Evolutionary conservation across 2,888 invertebrate genomes (phyloP), one percentile per base, ranked within the genome.

Genomic region (Galerucella nymphaeae): DNA sequence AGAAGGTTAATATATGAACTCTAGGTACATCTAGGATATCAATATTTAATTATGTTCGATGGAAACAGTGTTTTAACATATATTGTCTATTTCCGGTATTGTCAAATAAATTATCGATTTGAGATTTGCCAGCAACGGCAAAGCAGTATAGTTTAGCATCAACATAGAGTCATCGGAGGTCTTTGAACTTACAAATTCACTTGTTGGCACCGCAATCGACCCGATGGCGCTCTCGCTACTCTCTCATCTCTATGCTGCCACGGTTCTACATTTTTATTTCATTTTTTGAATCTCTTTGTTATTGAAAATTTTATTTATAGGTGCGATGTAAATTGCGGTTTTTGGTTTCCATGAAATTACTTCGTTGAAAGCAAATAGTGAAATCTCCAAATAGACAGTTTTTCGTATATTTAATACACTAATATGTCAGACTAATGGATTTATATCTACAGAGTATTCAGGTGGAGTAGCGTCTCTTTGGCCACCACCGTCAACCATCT

Each of bases 101-200:
- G 68, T 70, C 67, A 76, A 73, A 76, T 73, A 66, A 70, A 64
- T 74, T 75, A 77, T 77, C 68, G 77, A 77, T 76, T 73, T 76
- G 65, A 75, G 73, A 76, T 75, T 78, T 71, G 75, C 75, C 10
- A 62, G 30, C 14, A 30, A 30, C 38, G 20, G 23, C 9, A 42
- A 62, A 16, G 42, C 42, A 16, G 41, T 18, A 62, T 10, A 42
- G 42, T 41, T 18, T 18, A 41, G 18, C 11, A 6, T 11, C 18
- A 41, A 18, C 11, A 6, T 11, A 75, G 74, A 77, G 77, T 75
- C 75, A 76, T 66, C 63, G 42, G 74, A 70, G 77, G 75, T 78
- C 77, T 76, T 76, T 76, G 78, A 78, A 76, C 76, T 70, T 72
- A 70, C 73, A 72, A 75, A 78, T 75, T 78, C 74, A 75, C 76